Conservation (phyloP, 2,113 vertebrate genomes). For the Rhabdornis inornatus region DNA sequence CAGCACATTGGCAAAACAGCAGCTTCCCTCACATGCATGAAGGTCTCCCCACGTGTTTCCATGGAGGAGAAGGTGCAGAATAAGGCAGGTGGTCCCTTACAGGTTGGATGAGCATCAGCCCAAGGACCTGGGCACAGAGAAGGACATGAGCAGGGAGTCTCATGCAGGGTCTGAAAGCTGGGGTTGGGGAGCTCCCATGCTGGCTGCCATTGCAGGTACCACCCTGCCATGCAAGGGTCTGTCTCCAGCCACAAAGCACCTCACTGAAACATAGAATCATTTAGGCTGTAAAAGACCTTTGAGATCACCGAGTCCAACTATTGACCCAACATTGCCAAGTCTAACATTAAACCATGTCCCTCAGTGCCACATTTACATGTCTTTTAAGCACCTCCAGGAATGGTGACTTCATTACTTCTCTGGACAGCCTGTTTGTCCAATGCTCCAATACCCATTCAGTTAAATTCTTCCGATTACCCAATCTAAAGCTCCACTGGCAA, state of each 20-base stretch:
- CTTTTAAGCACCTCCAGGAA: background rate
- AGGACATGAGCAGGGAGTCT: background rate
- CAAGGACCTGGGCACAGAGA: background rate
- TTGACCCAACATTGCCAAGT: background rate
- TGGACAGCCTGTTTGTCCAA: background rate
- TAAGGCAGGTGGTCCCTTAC: background rate
- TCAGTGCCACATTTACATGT: background rate
- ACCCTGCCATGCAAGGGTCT: accelerated
- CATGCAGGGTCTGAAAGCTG: background rate
- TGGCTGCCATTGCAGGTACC: background rate
- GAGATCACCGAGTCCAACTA: background rate
- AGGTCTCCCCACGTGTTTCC: background rate
- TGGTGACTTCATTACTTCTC: background rate
- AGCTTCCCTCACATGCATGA: background rate
- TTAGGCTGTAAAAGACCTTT: background rate
- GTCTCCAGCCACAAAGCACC: background rate
- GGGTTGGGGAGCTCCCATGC: background rate
- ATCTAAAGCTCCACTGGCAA: background rate
- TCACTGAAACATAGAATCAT: background rate
- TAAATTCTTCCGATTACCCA: background rate
- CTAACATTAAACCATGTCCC: background rate
- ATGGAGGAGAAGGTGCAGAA: background rate
- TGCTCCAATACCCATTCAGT: background rate
- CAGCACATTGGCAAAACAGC: background rate
- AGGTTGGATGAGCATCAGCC: background rate